Evolutionary conservation across 1,140 invertebrate genomes (phyloP).

Genomic region (Cydia splendana): DNA sequence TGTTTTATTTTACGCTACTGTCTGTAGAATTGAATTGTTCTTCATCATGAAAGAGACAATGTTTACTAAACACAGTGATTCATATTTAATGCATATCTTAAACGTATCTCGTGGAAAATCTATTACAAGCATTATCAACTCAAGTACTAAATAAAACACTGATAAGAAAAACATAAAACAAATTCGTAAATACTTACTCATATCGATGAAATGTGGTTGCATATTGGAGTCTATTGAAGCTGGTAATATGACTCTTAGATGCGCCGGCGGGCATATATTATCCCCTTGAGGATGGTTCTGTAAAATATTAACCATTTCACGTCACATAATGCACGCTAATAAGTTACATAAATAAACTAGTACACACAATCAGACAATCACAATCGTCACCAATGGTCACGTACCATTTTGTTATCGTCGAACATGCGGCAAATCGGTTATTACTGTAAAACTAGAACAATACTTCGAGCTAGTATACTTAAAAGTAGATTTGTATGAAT

Average conservation of each 20-base stretch:
- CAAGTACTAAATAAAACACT: conserved; percentile 1
- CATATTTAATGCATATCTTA: background rate
- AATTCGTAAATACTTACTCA: conserved; percentile 52
- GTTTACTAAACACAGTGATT: conserved; percentile 3
- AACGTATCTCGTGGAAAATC: background rate
- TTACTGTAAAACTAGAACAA: conserved; percentile 3
- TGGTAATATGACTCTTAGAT: conserved; percentile 67
- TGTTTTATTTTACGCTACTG: no score
- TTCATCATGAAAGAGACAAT: background rate
- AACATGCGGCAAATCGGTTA: conserved; percentile 12
- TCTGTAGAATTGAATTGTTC: background rate
- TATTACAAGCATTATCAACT: background rate
- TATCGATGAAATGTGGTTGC: conserved; percentile 66
- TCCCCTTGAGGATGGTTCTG: conserved; percentile 65
- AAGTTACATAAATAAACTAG: conserved; percentile 71
- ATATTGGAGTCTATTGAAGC: conserved; percentile 58
- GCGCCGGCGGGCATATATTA: conserved; percentile 57
- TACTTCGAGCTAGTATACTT: background rate
- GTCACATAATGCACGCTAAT: conserved; percentile 46
- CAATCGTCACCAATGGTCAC: conserved; percentile 39
- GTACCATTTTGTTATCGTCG: conserved; percentile 58
- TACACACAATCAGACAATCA: conserved; percentile 43
- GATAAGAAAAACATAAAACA: conserved; percentile 32
- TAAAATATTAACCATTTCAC: conserved; percentile 62
- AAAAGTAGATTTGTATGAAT: background rate